Evolutionary conservation across 2,797 vertebrate species (phyloP).

Genomic region (Carapus acus): DNA sequence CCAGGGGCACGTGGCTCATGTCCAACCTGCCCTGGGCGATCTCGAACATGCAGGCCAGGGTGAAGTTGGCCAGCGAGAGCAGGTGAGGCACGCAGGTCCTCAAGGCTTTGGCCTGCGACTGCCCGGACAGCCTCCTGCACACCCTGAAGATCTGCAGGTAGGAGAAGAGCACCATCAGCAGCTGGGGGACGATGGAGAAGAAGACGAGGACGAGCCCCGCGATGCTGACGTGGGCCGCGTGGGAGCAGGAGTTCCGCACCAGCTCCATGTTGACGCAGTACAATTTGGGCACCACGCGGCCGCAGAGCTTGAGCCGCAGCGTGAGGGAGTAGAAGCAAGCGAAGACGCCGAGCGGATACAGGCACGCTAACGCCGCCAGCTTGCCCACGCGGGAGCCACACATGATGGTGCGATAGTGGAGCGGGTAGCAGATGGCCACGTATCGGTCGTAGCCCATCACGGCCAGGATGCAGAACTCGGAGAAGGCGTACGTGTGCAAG

Average conservation of each 20-base stretch:
- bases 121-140: slow-evolving; percentile 34
- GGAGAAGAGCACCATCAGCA: slow-evolving; percentile 47
- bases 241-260: slow-evolving; percentile 53
- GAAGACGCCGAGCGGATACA: slow-evolving; percentile 36
- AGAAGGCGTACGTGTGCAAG: slow-evolving; percentile 49
- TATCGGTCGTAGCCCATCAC: slow-evolving; percentile 69
- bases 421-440: slow-evolving; percentile 63
- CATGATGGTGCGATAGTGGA: slow-evolving; percentile 60
- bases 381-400: slow-evolving; percentile 29
- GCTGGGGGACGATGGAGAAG: slow-evolving; percentile 34
- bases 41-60: slow-evolving; percentile 43
- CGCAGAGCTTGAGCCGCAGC: slow-evolving; percentile 47
- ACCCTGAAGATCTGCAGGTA: slow-evolving; percentile 50
- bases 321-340: slow-evolving; percentile 37
- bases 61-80: slow-evolving; percentile 53
- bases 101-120: slow-evolving; percentile 43
- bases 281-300: slow-evolving; percentile 44
- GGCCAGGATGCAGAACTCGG: slow-evolving; percentile 58
- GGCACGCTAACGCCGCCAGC: slow-evolving; percentile 26
- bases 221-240: slow-evolving; percentile 22
- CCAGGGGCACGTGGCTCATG: slow-evolving; percentile 29
- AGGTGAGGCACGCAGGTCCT: slow-evolving; percentile 60
- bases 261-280: slow-evolving; percentile 66
- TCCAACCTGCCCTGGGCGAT: slow-evolving; percentile 52
- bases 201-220: slow-evolving; percentile 35